Percentiles rank a stretch among this genome's conserved stretches.
Evolutionary conservation across 2,797 vertebrate genomes (phyloP).

Genomic region (Muscicapa striata): DNA sequence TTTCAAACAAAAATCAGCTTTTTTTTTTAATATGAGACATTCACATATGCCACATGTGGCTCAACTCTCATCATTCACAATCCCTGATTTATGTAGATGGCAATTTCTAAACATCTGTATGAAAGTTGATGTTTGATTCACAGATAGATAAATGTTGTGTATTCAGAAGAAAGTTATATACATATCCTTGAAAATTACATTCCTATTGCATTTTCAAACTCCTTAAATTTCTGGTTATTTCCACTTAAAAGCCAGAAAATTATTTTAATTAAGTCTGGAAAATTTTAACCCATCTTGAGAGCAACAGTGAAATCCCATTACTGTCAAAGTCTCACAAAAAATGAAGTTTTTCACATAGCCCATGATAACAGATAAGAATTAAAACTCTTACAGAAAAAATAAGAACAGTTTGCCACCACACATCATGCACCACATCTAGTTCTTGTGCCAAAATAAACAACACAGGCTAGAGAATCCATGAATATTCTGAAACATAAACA

Average conservation of each 20-base stretch:
- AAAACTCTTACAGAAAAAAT: conserved; percentile 5
- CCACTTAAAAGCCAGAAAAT: not conserved
- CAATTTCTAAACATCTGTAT: not conserved
- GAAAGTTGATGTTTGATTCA: not conserved
- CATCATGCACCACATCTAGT: not conserved
- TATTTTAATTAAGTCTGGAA: not conserved
- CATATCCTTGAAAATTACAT: not conserved
- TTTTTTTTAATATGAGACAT: not conserved
- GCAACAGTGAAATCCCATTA: not conserved
- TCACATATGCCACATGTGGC: not conserved
- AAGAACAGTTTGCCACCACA: not conserved
- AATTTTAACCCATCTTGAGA: not conserved
- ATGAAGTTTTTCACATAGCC: not conserved
- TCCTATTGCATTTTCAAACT: not conserved
- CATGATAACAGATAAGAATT: not conserved
- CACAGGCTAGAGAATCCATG: not conserved
- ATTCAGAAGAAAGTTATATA: not conserved
- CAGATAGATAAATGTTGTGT: not conserved
- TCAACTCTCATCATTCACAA: not conserved
- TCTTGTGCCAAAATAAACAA: conserved; percentile 31
- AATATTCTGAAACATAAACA: conserved; percentile 35
- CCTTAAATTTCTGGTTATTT: not conserved
- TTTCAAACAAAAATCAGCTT: not conserved
- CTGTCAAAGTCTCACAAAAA: not conserved
- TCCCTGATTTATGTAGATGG: not conserved